Percentiles rank a stretch among this genome's conserved stretches.
Evolutionary conservation across 2,797 vertebrate species (phyloP).

Genomic region (Furcifer pardalis): DNA sequence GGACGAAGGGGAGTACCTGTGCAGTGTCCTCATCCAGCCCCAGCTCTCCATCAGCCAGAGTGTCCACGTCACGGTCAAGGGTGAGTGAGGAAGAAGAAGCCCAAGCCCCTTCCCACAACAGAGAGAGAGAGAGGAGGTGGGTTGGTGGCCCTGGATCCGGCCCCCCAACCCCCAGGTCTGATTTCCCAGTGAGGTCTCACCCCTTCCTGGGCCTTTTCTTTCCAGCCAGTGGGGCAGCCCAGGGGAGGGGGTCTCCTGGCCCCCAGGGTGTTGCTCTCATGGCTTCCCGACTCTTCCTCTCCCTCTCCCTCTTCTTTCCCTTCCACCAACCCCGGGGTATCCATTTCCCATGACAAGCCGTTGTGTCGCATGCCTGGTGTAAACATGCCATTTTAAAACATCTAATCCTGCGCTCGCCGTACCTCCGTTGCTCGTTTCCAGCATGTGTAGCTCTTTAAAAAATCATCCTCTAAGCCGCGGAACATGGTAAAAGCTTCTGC

Average conservation of each 20-base stretch:
- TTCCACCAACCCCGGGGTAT: conserved; percentile 33
- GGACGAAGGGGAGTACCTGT: conserved; percentile 96
- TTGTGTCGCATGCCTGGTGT: conserved; percentile 70
- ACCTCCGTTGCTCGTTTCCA: conserved; percentile 68
- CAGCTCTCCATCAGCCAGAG: conserved; percentile 97
- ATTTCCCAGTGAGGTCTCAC: background rate
- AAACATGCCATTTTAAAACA: conserved; percentile 77
- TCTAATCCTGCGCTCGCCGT: conserved; percentile 76
- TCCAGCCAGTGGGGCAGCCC: background rate
- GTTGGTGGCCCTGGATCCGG: no score
- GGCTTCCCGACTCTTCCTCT: background rate
- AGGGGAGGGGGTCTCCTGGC: background rate
- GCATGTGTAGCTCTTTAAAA: conserved; percentile 75
- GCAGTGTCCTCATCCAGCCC: conserved; percentile 96
- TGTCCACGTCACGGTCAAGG: conserved; percentile 95
- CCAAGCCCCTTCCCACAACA: no score
- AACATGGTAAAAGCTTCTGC: conserved; percentile 78
- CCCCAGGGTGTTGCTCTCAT: background rate
- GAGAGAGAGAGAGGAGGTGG: no score
- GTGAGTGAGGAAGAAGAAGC: conserved; percentile 75
- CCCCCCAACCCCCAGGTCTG: no score
- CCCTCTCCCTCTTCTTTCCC: background rate
- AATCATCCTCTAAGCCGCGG: conserved; percentile 65
- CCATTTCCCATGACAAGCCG: conserved; percentile 69
- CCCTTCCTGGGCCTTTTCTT: background rate